Conservation (phyloP, 1,140 invertebrate genomes). For the Heterodera schachtii region DNA sequence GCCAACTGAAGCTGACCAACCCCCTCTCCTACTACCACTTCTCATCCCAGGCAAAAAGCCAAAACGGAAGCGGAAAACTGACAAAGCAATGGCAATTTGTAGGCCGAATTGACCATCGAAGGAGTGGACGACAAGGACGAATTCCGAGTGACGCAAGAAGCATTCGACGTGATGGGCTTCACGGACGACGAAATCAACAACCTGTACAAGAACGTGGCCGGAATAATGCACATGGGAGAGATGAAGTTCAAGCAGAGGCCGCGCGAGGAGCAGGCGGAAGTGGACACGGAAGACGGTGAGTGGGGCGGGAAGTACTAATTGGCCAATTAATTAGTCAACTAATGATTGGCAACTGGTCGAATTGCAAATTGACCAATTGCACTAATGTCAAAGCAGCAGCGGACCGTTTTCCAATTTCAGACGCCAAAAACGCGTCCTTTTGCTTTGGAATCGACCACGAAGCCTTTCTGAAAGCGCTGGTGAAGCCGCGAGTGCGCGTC, state of each 20-base stretch:
- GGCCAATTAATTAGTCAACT: too few relatives aligned
- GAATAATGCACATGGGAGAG: conserved; percentile 89
- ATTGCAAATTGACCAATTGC: too few relatives aligned
- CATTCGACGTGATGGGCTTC: conserved; percentile 91
- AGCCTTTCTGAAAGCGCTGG: conserved; percentile 71
- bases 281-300: conserved; percentile 80
- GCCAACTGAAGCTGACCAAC: conserved; percentile 62
- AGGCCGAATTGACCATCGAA: conserved; percentile 90
- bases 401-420: conserved; percentile 10
- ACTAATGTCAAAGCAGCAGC: too few relatives aligned
- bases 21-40: conserved; percentile 70
- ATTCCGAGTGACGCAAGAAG: conserved; percentile 87
- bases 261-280: conserved; percentile 98
- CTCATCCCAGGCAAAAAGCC: conserved; percentile 76
- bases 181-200: conserved; percentile 77
- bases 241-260: conserved; percentile 99
- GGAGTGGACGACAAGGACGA: conserved; percentile 95
- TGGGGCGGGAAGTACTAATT: conserved; percentile 33
- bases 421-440: conserved; percentile 70
- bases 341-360: too few relatives aligned
- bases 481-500: conserved; percentile 73
- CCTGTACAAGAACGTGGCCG: conserved; percentile 92
- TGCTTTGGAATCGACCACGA: conserved; percentile 71
- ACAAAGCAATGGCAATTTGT: not conserved
- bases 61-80: not conserved